phyloP scores from a whole-genome alignment of 2,888 invertebrate genomes.

The Heterodera filipjevi region DNA sequence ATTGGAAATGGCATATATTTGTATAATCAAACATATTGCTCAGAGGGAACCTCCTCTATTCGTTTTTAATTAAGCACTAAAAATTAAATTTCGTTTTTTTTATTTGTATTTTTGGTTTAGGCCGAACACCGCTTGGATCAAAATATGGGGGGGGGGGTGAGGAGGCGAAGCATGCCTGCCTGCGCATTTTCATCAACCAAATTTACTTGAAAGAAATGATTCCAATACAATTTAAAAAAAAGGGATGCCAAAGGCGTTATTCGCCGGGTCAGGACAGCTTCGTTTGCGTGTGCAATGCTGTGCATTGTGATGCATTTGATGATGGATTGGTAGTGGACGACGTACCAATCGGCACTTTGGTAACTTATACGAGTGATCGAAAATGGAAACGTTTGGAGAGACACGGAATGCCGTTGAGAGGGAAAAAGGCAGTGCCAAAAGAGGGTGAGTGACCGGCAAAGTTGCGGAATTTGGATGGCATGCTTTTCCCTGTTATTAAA shows the following conservation, averaged over 20 bases:
- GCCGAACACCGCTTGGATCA: no score
- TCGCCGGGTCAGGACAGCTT: constrained; percentile 29
- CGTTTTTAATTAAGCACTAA: no score
- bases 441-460: background rate
- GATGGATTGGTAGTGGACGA: constrained; percentile 16
- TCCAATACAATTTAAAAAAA: background rate
- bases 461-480: background rate
- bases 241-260: background rate
- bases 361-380: constrained; percentile 19
- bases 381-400: constrained; percentile 22
- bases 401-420: constrained; percentile 13
- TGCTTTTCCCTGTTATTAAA: background rate
- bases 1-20: no score
- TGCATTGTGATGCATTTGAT: constrained; percentile 26
- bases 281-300: constrained; percentile 34
- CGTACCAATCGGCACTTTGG: constrained; percentile 17
- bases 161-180: no score
- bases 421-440: background rate
- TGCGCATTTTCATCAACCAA: background rate
- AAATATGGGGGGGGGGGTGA: no score
- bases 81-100: no score
- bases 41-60: no score
- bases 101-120: no score
- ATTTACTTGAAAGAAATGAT: background rate
- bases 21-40: no score